Percentiles rank a stretch among this genome's conserved stretches.
phyloP scores from a whole-genome alignment of 2,797 vertebrate species.

The Parambassis ranga region DNA sequence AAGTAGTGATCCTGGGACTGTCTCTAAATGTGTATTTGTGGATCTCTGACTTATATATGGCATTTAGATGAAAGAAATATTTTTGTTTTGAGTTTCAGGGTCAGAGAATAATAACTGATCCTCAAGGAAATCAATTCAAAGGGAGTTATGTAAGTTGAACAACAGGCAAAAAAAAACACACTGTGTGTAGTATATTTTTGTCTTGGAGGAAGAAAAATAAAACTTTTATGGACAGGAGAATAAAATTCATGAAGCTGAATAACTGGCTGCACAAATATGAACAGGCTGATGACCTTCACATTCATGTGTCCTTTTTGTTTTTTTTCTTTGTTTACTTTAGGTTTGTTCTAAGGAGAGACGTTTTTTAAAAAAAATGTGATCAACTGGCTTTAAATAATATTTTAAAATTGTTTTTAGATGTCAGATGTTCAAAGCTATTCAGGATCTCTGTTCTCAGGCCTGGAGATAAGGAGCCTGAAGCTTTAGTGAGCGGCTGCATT shows the following conservation, averaged over 20 bases:
- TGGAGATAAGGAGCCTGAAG: conserved; percentile 46
- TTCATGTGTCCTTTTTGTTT: neutral
- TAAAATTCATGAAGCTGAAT: neutral
- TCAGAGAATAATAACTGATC: neutral
- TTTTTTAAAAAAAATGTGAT: conserved; percentile 19
- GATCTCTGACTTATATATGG: neutral
- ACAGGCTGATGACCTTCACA: neutral
- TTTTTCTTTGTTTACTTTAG: neutral
- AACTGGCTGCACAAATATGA: neutral
- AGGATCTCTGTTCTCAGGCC: conserved; percentile 36
- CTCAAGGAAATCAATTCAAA: neutral
- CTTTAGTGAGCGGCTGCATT: conserved; percentile 31
- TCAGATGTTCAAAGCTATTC: conserved; percentile 41
- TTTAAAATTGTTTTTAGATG: conserved; percentile 23
- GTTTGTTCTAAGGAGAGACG: conserved; percentile 30
- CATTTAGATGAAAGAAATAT: neutral
- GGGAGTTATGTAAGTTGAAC: neutral
- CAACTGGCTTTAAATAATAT: conserved; percentile 21
- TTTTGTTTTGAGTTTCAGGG: neutral
- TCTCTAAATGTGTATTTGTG: neutral
- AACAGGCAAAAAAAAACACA: neutral
- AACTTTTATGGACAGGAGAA: neutral
- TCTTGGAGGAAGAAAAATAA: neutral
- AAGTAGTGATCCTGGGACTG: neutral
- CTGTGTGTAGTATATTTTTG: neutral